Conservation (phyloP, 2,113 vertebrate genomes). For the Cromileptes altivelis region DNA sequence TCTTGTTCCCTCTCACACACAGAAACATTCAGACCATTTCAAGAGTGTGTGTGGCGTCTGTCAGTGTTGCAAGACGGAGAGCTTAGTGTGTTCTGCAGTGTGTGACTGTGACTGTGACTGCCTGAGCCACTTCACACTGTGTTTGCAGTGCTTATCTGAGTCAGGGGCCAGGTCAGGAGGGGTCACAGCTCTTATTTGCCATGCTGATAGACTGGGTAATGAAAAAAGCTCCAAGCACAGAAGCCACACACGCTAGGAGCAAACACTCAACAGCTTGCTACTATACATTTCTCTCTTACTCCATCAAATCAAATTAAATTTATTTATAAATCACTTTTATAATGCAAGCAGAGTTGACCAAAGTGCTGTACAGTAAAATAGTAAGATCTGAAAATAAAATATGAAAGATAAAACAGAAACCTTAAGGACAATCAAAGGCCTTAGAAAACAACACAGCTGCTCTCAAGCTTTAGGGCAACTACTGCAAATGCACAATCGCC, state of each 20-base stretch:
- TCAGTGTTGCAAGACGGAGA: slow-evolving; percentile 31
- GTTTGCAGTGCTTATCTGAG: slow-evolving; percentile 76
- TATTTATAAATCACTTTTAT: too few relatives aligned
- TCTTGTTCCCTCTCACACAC: slow-evolving; percentile 15
- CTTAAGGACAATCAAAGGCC: too few relatives aligned
- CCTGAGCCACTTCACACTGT: slow-evolving; percentile 61
- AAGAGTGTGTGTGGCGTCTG: slow-evolving; percentile 39
- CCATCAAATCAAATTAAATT: not conserved
- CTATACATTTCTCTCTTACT: slow-evolving; percentile 18
- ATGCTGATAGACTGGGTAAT: slow-evolving; percentile 77
- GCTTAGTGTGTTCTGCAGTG: slow-evolving; percentile 55
- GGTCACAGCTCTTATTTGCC: slow-evolving; percentile 73
- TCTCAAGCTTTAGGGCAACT: too few relatives aligned
- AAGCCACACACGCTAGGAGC: slow-evolving; percentile 21
- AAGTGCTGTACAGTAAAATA: too few relatives aligned
- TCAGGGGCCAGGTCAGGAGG: slow-evolving; percentile 63
- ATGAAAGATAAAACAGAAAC: too few relatives aligned
- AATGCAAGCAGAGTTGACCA: too few relatives aligned
- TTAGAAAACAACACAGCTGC: too few relatives aligned
- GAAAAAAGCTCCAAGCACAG: slow-evolving; percentile 57
- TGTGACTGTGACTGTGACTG: slow-evolving; percentile 66
- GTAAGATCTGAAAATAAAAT: too few relatives aligned
- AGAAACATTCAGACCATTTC: slow-evolving; percentile 8
- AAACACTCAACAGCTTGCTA: slow-evolving; percentile 19
- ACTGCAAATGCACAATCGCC: too few relatives aligned